A percentile compares a stretch with the other conserved stretches of the same genome.
Evolutionary conservation across 30 jellyfish, hydroid and myxozoan genomes (phyloP).

Genomic region (Pseudorhiza aurosa): DNA sequence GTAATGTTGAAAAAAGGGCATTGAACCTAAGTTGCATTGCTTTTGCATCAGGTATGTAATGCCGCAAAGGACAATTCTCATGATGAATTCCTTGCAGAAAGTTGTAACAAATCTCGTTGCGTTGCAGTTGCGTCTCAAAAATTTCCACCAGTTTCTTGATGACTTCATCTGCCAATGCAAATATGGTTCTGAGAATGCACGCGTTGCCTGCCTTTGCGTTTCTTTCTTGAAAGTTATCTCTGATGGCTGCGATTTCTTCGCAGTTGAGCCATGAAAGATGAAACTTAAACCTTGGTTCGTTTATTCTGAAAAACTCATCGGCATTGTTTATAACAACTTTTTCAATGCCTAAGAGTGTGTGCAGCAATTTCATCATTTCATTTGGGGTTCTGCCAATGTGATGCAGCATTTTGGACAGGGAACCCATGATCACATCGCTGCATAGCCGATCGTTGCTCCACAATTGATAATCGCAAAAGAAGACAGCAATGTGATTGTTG

Average conservation of each 20-base stretch:
- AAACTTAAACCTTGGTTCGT: conserved; percentile 3
- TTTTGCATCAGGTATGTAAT: conserved; percentile 11
- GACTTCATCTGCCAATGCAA: background rate
- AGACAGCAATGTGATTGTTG: conserved; percentile 3
- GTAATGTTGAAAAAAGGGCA: conserved; percentile 39
- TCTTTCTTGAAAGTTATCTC: background rate
- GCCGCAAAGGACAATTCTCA: conserved; percentile 17
- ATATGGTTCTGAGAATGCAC: background rate
- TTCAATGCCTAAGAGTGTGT: conserved; percentile 30
- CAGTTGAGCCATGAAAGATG: background rate
- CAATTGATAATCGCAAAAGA: conserved; percentile 3
- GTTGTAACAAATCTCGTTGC: background rate
- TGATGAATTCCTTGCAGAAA: conserved; percentile 36
- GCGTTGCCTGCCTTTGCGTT: conserved; percentile 14
- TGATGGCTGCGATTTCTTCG: background rate
- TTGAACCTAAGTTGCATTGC: conserved; percentile 11
- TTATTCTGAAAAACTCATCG: background rate
- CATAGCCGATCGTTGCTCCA: conserved; percentile 3
- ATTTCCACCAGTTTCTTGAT: conserved; percentile 9
- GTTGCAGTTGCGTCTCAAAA: conserved; percentile 3
- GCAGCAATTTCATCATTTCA: conserved; percentile 11
- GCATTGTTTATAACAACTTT: conserved; percentile 6
- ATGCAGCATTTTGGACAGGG: conserved; percentile 17
- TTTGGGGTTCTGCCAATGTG: background rate
- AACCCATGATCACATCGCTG: conserved; percentile 4